Evolutionary conservation across 2,797 vertebrate species (phyloP), one percentile per base, ranked within the genome.

Genomic region (Agapornis canus): DNA sequence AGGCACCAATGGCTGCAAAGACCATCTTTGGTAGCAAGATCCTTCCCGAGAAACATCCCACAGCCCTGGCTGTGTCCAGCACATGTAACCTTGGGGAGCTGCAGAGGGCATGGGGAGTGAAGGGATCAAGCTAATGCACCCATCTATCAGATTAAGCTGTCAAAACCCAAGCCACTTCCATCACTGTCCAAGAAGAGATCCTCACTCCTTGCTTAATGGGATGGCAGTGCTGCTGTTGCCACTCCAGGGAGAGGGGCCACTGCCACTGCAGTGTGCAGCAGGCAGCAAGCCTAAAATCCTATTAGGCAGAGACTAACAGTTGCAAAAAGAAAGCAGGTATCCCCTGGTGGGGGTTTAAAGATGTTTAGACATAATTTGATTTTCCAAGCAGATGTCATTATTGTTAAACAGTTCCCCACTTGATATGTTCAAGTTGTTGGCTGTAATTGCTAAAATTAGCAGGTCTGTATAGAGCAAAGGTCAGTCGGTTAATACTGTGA

Each of bases 311-410:
- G 95, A 87, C 95, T 93, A 97, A 93, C 93, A 93, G 94, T 97
- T 97, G 93, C 90, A 97, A 96, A 96, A 96, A 96, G 94, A 97
- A 97, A 96, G 90, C 96, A 97, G 97, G 97, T 97, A 97, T 97
- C 96, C 97, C 97, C 97, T 96, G 97, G 96, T 97, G 97, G 96
- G 97, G 96, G 97, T 97, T 97, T 97, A 97, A 97, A 97, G 97
- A 97, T 96, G 96, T 97, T 90, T 94, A 94, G 95, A 97, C 64
- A 4, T 99, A 99, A 99, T 98, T 98, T 97, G 97, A 99, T 99
- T 99, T 98, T 96, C 98, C 96, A 96, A 95, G 98, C 98, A 99
- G 99, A 99, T 98, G 98, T 97, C 98, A 98, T 99, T 98, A 98
- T 96, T 95, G 97, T 98, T 91, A 96, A 98, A 97, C 98, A 97